Evolutionary conservation across 2,797 vertebrate genomes (phyloP).

Genomic region (Sebastolobus altivelis): DNA sequence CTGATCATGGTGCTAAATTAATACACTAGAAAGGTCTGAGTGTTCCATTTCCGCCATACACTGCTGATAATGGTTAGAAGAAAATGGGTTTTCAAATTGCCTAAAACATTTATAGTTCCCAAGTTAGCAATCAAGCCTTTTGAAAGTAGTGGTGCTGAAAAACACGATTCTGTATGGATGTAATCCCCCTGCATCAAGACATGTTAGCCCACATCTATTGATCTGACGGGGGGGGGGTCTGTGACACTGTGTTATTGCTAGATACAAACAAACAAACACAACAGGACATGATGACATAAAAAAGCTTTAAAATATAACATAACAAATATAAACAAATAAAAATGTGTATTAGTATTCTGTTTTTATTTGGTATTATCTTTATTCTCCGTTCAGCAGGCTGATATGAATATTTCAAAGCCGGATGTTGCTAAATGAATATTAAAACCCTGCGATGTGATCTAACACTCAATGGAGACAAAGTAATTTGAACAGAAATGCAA

Average conservation of each 20-base stretch:
- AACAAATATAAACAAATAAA: neutral
- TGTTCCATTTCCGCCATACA: conserved; percentile 66
- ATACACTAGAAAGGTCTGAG: conserved; percentile 70
- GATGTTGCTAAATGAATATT: conserved; percentile 43
- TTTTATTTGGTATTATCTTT: conserved; percentile 14
- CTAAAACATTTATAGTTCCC: conserved; percentile 69
- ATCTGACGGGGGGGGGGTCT: neutral
- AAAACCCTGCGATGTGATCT: conserved; percentile 44
- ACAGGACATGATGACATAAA: neutral
- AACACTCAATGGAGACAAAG: conserved; percentile 25
- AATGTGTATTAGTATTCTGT: conserved; percentile 2
- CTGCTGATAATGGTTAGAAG: conserved; percentile 75
- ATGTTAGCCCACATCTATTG: conserved; percentile 38
- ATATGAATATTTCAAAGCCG: conserved; percentile 32
- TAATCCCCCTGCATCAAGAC: conserved; percentile 18
- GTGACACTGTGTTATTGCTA: neutral
- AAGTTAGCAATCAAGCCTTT: conserved; percentile 65
- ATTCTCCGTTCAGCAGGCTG: conserved; percentile 23
- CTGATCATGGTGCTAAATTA: conserved; percentile 70
- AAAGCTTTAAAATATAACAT: neutral
- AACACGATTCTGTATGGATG: conserved; percentile 36
- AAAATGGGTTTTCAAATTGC: conserved; percentile 81
- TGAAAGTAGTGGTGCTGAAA: conserved; percentile 53
- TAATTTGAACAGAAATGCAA: conserved; percentile 46
- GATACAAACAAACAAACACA: neutral